A percentile compares a stretch with the other conserved stretches of the same genome.
These are phyloP conservation scores for Atherinosoma microstoma DNA, from an alignment of 2,797 vertebrate species.

Conservation along the genomic window DNA sequence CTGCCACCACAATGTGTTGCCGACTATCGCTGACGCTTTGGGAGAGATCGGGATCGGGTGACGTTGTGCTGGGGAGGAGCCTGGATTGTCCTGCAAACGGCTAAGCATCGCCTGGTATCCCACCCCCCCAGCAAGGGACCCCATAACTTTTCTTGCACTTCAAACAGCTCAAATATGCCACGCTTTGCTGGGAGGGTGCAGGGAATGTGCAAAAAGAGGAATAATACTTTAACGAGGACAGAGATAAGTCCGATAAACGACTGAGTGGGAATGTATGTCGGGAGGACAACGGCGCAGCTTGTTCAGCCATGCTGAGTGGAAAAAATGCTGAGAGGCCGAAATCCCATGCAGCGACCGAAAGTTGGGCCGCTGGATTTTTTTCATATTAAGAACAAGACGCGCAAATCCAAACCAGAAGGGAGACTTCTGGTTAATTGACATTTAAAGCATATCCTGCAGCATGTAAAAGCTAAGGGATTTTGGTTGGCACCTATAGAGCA, in stretches of 20 bases:
- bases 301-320: conserved; percentile 4
- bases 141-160: conserved; percentile 21
- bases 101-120: conserved; percentile 12
- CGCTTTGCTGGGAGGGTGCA: background rate
- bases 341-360: background rate
- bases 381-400: background rate
- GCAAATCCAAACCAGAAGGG: background rate
- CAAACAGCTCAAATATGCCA: background rate
- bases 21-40: conserved; percentile 67
- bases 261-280: background rate
- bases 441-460: no score
- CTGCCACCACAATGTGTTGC: conserved; percentile 64
- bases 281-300: background rate
- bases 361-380: no score
- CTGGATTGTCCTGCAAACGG: conserved; percentile 64
- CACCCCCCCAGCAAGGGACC: background rate
- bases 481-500: no score
- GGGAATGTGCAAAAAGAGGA: background rate
- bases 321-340: background rate
- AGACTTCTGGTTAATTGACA: background rate
- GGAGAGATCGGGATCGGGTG: conserved; percentile 75
- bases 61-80: conserved; percentile 79
- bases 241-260: background rate
- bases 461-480: no score
- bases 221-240: background rate